Evolutionary conservation across 2,888 invertebrate species (phyloP).

Genomic region (Plemyria rubiginata): DNA sequence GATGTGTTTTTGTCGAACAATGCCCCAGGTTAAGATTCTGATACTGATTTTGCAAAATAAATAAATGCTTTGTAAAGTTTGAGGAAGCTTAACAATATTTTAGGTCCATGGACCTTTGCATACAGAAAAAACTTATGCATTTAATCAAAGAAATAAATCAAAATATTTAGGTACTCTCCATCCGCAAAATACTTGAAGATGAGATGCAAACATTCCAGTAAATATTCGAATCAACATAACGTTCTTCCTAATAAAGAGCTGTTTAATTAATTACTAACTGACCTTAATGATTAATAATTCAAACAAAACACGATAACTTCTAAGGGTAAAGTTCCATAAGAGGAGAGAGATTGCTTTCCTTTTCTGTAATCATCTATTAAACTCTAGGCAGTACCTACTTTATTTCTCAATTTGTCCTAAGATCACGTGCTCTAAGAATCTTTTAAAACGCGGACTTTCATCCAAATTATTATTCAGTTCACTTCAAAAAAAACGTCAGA

Average conservation of each 20-base stretch:
- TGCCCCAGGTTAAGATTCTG: background rate
- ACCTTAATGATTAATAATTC: conserved; percentile 31
- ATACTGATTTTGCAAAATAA: background rate
- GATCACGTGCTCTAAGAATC: conserved; percentile 11
- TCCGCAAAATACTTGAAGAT: conserved; percentile 58
- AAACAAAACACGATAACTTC: conserved; percentile 23
- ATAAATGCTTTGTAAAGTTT: background rate
- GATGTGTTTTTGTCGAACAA: background rate
- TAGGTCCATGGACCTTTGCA: background rate
- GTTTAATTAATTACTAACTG: conserved; percentile 33
- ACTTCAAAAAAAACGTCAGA: conserved; percentile 3
- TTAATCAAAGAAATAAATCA: background rate
- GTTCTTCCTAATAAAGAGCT: conserved; percentile 29
- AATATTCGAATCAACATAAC: conserved; percentile 26
- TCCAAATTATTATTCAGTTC: conserved; percentile 6
- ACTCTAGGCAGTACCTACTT: background rate
- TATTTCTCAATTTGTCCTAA: background rate
- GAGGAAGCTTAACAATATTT: background rate
- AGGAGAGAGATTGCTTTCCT: conserved; percentile 22
- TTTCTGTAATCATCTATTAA: conserved; percentile 11
- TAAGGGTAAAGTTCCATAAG: conserved; percentile 23
- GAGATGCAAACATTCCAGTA: conserved; percentile 45
- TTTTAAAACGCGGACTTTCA: conserved; percentile 8
- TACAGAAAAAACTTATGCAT: background rate
- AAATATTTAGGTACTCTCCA: conserved; percentile 53